phyloP scores from a whole-genome alignment of 2,113 vertebrate species.

The Anoura caudifer region DNA sequence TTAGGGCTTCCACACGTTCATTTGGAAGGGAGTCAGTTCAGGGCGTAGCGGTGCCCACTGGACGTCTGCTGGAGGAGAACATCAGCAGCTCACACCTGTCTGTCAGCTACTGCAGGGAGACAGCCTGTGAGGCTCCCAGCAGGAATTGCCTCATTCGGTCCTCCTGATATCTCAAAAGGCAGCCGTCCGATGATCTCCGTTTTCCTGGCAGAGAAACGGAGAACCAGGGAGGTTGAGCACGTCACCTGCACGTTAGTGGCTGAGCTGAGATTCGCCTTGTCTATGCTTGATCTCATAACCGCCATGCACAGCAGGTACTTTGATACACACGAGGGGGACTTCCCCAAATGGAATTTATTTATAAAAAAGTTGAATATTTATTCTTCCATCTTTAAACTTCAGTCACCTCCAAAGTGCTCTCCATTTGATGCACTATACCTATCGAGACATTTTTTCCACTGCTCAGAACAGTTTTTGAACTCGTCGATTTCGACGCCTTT shows the following conservation, averaged over 20 bases:
- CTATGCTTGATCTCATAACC: background rate
- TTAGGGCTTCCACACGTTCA: background rate
- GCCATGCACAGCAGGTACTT: rapidly evolving
- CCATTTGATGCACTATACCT: no score
- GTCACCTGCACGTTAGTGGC: background rate
- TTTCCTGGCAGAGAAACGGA: background rate
- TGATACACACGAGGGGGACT: no score
- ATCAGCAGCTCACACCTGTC: background rate
- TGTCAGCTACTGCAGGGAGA: rapidly evolving
- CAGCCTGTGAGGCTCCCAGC: rapidly evolving
- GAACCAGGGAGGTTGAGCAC: background rate
- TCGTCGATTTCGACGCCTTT: no score
- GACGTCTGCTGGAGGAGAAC: background rate
- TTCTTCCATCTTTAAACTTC: no score
- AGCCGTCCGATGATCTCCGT: background rate
- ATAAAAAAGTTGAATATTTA: no score
- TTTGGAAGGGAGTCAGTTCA: background rate
- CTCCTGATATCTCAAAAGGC: background rate
- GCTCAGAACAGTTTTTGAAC: no score
- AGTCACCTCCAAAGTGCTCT: no score
- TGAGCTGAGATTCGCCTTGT: background rate
- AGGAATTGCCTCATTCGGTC: background rate
- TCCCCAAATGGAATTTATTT: no score
- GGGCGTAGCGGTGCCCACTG: no score
- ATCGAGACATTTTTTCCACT: no score